Evolutionary conservation across 2,888 invertebrate genomes (phyloP), one percentile per base, ranked within the genome.

Genomic region (Pheosia gnoma): DNA sequence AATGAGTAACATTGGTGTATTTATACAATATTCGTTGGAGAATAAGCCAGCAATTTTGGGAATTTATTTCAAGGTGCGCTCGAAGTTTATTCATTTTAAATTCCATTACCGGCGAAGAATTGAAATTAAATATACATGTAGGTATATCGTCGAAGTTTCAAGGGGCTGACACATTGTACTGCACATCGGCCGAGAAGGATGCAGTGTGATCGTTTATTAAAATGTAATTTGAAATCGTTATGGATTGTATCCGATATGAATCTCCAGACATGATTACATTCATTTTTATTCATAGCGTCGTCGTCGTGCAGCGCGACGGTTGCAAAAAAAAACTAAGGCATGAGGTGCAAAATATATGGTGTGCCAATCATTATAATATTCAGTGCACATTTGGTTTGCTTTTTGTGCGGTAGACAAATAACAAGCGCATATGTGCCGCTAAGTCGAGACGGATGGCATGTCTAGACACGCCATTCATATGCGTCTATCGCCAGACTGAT

Each of bases 401-500:
- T 76, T 75, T 74, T 75, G 65, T 72, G 69, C 68, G 66, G 74
- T 76, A 79, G 75, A 80, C 79, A 82, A 81, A 81, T 74, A 77
- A 70, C 74, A 72, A 71, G 71, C 72, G 70, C 80, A 79, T 76
- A 77, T 81, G 81, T 79, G 78, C 72, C 72, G 75, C 78, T 81
- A 77, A 82, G 79, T 74, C 70, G 72, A 73, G 77, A 80, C 86
- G 87, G 85, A 86, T 84, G 83, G 82, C 80, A 82, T 79, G 89
- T 88, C 87, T 86, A 86, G 87, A 87, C 87, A 74, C 68, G 74
- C 79, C 86, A 86, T 88, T 87, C 89, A 84, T 81, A 84, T 80
- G 74, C 67, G 79, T 82, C 78, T 88, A 88, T 88, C 87, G 86
- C 72, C 79, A 86, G 87, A 85, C 84, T 77, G 81, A 89, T 88